Evolutionary conservation across 2,888 invertebrate genomes (phyloP).

Genomic region (Lamproptera curius): DNA sequence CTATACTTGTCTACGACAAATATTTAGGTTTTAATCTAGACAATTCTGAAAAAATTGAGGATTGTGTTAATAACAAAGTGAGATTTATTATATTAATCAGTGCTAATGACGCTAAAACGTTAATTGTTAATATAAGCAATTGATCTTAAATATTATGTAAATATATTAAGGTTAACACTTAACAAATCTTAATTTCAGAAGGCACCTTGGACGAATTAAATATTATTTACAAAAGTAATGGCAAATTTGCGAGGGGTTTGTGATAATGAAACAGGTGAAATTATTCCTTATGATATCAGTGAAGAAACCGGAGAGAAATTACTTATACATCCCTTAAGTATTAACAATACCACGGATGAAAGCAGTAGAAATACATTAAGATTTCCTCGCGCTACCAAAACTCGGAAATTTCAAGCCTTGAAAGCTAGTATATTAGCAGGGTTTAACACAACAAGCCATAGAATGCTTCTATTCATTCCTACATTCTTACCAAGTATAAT

Average conservation of each 20-base stretch:
- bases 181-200: too few species aligned
- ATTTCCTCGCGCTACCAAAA: constrained; percentile 48
- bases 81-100: too few species aligned
- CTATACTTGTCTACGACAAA: too few species aligned
- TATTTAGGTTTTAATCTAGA: too few species aligned
- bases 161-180: too few species aligned
- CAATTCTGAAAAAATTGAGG: too few species aligned
- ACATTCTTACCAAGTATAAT: constrained; percentile 77
- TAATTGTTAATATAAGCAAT: too few species aligned
- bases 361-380: constrained; percentile 32
- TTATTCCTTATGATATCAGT: constrained; percentile 56
- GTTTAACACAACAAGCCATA: constrained; percentile 58
- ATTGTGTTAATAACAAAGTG: too few species aligned
- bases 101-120: too few species aligned
- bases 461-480: constrained; percentile 79
- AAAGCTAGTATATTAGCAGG: constrained; percentile 59
- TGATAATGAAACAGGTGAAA: constrained; percentile 77
- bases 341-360: constrained; percentile 19
- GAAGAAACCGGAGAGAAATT: constrained; percentile 74
- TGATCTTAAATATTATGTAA: too few species aligned
- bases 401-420: constrained; percentile 51
- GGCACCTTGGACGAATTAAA: too few species aligned
- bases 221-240: constrained; percentile 27
- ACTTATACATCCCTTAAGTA: constrained; percentile 27
- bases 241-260: constrained; percentile 39